Evolutionary conservation across 2,797 vertebrate genomes (phyloP).

Genomic region (Galagoides demidoff): DNA sequence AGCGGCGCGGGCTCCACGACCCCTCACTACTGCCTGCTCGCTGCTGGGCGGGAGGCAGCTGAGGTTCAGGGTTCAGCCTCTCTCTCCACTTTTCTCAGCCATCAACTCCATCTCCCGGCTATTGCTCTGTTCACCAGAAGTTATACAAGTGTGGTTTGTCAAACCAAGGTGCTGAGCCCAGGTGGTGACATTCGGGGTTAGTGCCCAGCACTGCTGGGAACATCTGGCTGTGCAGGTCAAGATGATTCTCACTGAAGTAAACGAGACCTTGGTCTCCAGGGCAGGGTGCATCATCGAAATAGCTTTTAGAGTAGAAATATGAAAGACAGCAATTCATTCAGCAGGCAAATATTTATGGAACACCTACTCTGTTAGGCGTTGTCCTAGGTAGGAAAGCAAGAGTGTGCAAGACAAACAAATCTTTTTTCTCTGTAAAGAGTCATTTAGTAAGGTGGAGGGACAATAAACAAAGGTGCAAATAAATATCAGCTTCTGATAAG

Average conservation of each 20-base stretch:
- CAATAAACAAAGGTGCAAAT: constrained; percentile 48
- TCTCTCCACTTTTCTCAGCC: not conserved
- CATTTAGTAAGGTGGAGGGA: constrained; percentile 21
- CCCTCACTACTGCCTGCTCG: not conserved
- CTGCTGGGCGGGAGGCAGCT: not conserved
- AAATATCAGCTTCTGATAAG: constrained; percentile 9
- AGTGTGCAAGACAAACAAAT: constrained; percentile 25
- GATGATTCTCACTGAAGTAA: not conserved
- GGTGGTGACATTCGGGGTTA: not conserved
- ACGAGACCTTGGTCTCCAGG: not conserved
- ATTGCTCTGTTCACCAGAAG: not conserved
- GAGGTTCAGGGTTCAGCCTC: not conserved
- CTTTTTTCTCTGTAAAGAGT: not conserved
- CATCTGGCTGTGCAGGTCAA: constrained; percentile 36
- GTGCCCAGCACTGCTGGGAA: not conserved
- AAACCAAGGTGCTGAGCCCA: constrained; percentile 2
- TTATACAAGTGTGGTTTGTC: not conserved
- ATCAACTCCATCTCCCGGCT: not conserved
- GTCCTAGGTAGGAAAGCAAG: not conserved
- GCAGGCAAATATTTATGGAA: constrained; percentile 55
- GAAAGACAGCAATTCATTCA: constrained; percentile 33
- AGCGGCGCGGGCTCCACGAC: not conserved
- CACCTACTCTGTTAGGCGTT: constrained; percentile 8
- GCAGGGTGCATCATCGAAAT: not conserved
- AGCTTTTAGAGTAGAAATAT: not conserved